These are phyloP conservation scores for Drosophila stalkeri DNA, from an alignment of 2,888 invertebrate genomes.

Conservation along the genomic window DNA sequence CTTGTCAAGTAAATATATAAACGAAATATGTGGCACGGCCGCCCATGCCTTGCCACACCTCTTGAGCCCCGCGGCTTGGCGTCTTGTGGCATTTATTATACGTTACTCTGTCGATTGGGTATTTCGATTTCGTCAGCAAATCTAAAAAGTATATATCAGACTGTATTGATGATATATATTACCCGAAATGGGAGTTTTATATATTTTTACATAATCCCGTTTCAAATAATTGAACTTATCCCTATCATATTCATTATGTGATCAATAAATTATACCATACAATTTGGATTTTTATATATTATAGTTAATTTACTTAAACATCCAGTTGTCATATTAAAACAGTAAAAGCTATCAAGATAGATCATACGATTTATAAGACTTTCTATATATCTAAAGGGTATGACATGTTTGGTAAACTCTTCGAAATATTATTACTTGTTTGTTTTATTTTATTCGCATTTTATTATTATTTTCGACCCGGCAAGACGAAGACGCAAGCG, in stretches of 20 bases:
- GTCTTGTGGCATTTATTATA: slow-evolving; percentile 51
- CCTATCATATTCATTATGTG: too few species aligned
- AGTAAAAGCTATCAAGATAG: too few species aligned
- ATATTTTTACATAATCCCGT: neutral
- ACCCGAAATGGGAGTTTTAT: too few species aligned
- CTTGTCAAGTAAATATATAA: slow-evolving; percentile 79
- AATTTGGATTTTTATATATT: neutral
- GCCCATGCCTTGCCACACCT: slow-evolving; percentile 28
- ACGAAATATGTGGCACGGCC: slow-evolving; percentile 73
- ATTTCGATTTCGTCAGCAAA: neutral
- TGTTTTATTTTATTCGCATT: slow-evolving; percentile 76
- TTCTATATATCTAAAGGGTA: neutral
- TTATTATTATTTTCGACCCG: slow-evolving; percentile 71
- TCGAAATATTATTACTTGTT: slow-evolving; percentile 15
- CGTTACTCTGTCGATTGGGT: slow-evolving; percentile 2
- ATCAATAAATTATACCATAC: too few species aligned
- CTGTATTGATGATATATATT: neutral
- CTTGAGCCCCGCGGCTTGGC: slow-evolving; percentile 3
- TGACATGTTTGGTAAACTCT: neutral
- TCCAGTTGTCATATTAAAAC: too few species aligned
- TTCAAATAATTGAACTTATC: neutral
- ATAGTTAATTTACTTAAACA: neutral
- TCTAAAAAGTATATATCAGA: neutral
- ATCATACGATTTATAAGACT: too few species aligned
- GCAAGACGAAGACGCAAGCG: slow-evolving; percentile 31